Evolutionary conservation across 2,113 vertebrate genomes (phyloP).

Genomic region (Cryptomyrus ogoouensis): DNA sequence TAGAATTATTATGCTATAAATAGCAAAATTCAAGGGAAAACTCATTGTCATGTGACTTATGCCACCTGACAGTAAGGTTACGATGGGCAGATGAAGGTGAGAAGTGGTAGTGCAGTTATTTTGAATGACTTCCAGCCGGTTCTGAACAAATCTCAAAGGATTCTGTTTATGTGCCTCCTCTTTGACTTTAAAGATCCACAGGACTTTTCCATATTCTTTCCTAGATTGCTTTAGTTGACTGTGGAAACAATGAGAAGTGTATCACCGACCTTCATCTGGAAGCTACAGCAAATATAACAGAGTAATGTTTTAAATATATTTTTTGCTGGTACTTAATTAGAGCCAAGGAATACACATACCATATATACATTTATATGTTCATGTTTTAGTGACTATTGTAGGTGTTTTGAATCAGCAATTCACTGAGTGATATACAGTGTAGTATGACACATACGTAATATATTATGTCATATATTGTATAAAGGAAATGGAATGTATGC

Average conservation of each 20-base stretch:
- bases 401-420: background rate
- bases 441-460: background rate
- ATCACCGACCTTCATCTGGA: slow-evolving; percentile 75
- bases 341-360: background rate
- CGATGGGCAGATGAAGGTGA: background rate
- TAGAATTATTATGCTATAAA: background rate
- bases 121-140: background rate
- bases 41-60: background rate
- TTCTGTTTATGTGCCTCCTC: background rate
- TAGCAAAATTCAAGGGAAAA: background rate
- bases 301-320: slow-evolving; percentile 35
- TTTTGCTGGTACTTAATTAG: background rate
- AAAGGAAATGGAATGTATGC: background rate
- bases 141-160: background rate
- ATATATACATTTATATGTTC: background rate
- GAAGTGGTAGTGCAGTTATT: background rate
- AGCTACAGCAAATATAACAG: slow-evolving; percentile 59
- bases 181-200: background rate
- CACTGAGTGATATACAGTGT: background rate
- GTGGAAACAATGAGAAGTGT: slow-evolving; percentile 78
- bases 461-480: background rate
- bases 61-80: background rate
- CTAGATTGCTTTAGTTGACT: slow-evolving; percentile 89
- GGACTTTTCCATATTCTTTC: slow-evolving; percentile 20
- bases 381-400: background rate